These are phyloP conservation scores for Mormyrus hasselquistii DNA, from an alignment of 2,797 vertebrate genomes.

Conservation along the genomic window DNA sequence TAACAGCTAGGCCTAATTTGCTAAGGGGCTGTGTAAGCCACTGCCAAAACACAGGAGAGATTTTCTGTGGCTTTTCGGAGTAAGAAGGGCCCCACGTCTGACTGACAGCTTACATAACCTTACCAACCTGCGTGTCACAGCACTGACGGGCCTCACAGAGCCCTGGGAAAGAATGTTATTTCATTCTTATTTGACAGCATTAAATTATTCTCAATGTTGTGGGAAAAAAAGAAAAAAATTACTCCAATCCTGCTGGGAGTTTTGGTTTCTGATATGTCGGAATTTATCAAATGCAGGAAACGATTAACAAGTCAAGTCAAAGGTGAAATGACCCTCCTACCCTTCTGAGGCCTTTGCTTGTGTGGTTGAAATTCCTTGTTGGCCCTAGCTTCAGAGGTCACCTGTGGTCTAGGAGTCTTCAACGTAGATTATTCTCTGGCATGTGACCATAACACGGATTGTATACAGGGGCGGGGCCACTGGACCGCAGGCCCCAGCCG, in stretches of 20 bases:
- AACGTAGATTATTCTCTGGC: neutral
- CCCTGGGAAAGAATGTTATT: slow-evolving; percentile 21
- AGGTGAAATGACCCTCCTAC: neutral
- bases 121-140: slow-evolving; percentile 15
- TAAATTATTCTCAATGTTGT: slow-evolving; percentile 25
- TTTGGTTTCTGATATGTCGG: slow-evolving; percentile 18
- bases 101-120: slow-evolving; percentile 27
- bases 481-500: neutral
- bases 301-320: slow-evolving; percentile 19
- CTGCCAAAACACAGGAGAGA: slow-evolving; percentile 9
- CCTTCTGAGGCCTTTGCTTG: neutral
- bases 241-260: neutral
- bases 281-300: slow-evolving; percentile 1
- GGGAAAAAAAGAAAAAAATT: slow-evolving; percentile 5
- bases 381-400: neutral
- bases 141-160: neutral
- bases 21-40: neutral
- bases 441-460: neutral
- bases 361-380: neutral
- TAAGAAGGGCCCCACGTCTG: slow-evolving; percentile 8
- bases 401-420: neutral
- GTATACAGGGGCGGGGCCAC: neutral
- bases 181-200: slow-evolving; percentile 24
- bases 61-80: neutral
- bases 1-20: neutral